These are phyloP conservation scores for Drosophila sturtevanti DNA, from an alignment of 1,140 invertebrate genomes.

Conservation along the genomic window DNA sequence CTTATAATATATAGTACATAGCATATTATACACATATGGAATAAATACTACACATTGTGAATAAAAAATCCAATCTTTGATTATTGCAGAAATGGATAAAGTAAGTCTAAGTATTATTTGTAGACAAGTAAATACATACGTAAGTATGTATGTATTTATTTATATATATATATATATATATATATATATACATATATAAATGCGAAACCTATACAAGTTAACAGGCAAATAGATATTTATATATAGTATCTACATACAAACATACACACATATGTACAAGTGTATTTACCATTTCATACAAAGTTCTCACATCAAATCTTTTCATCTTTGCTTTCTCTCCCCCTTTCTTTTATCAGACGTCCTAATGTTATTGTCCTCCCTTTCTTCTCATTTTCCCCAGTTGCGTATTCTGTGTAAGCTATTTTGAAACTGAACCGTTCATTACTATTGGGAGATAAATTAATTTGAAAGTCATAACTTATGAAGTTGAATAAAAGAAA, in stretches of 20 bases:
- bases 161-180: conserved; percentile 46
- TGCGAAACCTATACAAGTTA: not conserved
- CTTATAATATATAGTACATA: not conserved
- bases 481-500: no score
- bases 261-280: not conserved
- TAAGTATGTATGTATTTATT: conserved; percentile 27
- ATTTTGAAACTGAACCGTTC: no score
- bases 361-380: not conserved
- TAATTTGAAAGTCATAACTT: no score
- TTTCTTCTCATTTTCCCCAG: no score
- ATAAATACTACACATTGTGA: not conserved
- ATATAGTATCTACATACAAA: not conserved
- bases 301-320: not conserved
- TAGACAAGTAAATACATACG: conserved; percentile 5
- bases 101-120: conserved; percentile 40
- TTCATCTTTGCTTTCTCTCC: not conserved
- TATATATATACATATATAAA: conserved; percentile 22
- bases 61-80: conserved; percentile 16
- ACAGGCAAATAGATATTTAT: conserved; percentile 8
- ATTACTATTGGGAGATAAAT: no score
- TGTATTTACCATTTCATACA: not conserved
- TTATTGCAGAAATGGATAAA: conserved; percentile 34
- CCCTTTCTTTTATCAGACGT: not conserved
- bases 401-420: no score
- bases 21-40: not conserved